Percentiles rank a stretch among this genome's conserved stretches.
These are phyloP conservation scores for Enteromius anoplus DNA, from an alignment of 2,797 vertebrate genomes.

Conservation along the genomic window DNA sequence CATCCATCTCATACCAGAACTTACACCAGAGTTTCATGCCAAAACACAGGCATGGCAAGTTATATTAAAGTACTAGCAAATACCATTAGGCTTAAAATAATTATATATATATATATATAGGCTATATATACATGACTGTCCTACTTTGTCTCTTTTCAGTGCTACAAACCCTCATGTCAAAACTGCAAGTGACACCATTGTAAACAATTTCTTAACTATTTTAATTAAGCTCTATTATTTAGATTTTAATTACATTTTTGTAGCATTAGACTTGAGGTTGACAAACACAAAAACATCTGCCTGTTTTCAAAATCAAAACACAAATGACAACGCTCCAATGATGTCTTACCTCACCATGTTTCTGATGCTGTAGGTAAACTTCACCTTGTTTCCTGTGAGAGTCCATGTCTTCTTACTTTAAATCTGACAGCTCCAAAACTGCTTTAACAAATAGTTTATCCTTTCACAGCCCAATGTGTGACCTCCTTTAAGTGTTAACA, in stretches of 20 bases:
- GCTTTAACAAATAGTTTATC: not conserved
- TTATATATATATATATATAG: not conserved
- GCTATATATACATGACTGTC: not conserved
- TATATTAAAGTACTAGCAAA: not conserved
- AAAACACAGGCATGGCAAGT: not conserved
- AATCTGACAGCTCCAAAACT: not conserved
- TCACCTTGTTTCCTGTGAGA: conserved; percentile 71
- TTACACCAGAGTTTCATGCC: not conserved
- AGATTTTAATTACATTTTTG: not conserved
- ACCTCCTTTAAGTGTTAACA: conserved; percentile 8
- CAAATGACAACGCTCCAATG: not conserved
- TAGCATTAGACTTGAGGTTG: not conserved
- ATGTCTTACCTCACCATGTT: conserved; percentile 74
- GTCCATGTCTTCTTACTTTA: conserved; percentile 64
- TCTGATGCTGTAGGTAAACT: conserved; percentile 73
- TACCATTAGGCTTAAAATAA: not conserved
- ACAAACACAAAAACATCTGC: not conserved
- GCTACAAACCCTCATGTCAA: not conserved
- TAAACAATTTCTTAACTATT: not conserved
- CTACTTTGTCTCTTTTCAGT: not conserved
- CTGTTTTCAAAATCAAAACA: not conserved
- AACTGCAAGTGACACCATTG: not conserved
- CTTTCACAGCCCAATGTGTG: not conserved
- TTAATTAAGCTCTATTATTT: not conserved
- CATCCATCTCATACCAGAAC: conserved; percentile 42